phyloP scores from a whole-genome alignment of 1,140 invertebrate genomes.

The Macrocentrus cingulum region DNA sequence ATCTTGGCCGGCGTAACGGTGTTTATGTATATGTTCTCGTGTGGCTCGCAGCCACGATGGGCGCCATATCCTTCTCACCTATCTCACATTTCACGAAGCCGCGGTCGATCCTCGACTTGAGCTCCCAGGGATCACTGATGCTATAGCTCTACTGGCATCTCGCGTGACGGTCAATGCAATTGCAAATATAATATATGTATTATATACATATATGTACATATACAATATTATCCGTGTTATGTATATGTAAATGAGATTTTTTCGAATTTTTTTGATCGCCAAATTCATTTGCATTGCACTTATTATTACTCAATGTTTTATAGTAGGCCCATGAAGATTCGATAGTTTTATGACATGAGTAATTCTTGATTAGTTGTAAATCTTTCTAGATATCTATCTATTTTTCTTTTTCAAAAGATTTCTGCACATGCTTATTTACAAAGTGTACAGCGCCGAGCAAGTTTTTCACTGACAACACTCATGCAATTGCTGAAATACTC shows the following conservation, averaged over 20 bases:
- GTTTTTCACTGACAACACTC: not conserved
- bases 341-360: no score
- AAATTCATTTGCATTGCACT: not conserved
- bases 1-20: conserved; percentile 42
- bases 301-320: no score
- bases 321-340: no score
- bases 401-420: no score
- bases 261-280: no score
- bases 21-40: conserved; percentile 28
- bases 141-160: conserved; percentile 3
- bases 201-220: not conserved
- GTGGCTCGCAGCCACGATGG: conserved; percentile 8
- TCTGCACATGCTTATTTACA: no score
- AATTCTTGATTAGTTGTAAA: no score
- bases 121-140: not conserved
- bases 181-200: conserved; percentile 1
- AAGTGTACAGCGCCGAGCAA: no score
- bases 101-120: conserved; percentile 21
- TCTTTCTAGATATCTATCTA: no score
- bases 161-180: no score
- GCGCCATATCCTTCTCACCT: conserved; percentile 34
- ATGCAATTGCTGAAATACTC: conserved; percentile 13
- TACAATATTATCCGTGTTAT: not conserved
- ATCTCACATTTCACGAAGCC: conserved; percentile 37
- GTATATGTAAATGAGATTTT: no score